phyloP scores from a whole-genome alignment of 2,797 vertebrate species.

The Galagoides demidoff region DNA sequence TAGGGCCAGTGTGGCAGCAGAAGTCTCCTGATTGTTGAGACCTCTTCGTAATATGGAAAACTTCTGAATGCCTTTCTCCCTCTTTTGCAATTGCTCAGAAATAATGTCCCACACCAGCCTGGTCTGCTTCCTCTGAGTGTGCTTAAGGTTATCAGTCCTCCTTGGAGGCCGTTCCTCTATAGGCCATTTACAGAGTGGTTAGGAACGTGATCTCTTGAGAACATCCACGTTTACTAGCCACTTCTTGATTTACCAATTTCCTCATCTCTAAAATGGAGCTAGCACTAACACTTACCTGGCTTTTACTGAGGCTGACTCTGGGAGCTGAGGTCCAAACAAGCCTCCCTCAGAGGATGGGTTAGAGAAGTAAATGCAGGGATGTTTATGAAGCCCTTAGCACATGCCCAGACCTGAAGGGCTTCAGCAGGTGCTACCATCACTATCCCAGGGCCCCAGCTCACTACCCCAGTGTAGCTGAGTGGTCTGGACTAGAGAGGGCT shows the following conservation, averaged over 20 bases:
- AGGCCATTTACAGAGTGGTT: too few relatives aligned
- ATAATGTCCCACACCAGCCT: background rate
- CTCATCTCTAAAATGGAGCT: background rate
- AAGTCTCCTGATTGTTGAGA: background rate
- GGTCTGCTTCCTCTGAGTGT: background rate
- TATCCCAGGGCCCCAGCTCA: background rate
- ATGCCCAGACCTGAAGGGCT: background rate
- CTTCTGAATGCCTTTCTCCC: background rate
- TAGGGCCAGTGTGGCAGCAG: background rate
- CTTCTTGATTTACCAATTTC: background rate
- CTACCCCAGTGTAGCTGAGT: background rate
- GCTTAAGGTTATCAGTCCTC: background rate
- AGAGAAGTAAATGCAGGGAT: fast-evolving
- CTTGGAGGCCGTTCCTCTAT: background rate
- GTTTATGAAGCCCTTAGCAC: background rate
- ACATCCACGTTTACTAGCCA: background rate
- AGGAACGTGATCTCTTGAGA: background rate
- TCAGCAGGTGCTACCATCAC: fast-evolving
- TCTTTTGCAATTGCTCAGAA: background rate
- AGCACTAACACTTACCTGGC: background rate
- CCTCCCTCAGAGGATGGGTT: background rate
- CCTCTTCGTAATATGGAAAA: background rate
- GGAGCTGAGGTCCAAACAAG: background rate
- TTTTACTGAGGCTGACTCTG: background rate
- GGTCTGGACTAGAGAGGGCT: background rate